A percentile compares a stretch with the other conserved stretches of the same genome.
Conservation (phyloP, 1,140 invertebrate species). For the Drosophila eugracilis region DNA sequence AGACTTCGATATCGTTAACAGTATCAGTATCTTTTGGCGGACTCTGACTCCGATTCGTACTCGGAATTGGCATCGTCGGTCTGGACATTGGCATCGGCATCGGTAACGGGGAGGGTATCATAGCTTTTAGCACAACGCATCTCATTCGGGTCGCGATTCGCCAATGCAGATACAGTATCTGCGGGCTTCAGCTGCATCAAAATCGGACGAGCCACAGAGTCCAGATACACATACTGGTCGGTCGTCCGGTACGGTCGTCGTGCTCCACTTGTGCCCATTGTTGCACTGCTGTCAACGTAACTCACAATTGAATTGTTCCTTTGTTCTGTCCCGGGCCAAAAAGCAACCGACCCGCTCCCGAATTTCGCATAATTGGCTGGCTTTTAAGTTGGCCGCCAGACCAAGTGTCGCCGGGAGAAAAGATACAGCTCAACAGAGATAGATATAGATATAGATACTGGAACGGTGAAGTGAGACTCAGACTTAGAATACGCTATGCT, state of each 20-base stretch:
- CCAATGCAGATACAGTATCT: constrained; percentile 10
- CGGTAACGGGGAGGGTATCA: background rate
- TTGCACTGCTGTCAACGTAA: constrained; percentile 73
- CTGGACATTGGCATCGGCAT: background rate
- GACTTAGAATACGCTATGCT: constrained; percentile 84
- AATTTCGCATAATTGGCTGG: constrained; percentile 69
- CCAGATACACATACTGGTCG: constrained; percentile 18
- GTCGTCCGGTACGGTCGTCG: constrained; percentile 19
- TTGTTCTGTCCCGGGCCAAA: constrained; percentile 40
- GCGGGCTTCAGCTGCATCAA: constrained; percentile 3
- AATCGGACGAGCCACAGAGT: background rate
- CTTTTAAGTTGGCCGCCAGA: constrained; percentile 62
- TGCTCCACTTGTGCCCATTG: constrained; percentile 74
- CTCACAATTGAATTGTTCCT: constrained; percentile 82
- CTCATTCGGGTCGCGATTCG: constrained; percentile 5
- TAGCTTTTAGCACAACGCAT: background rate
- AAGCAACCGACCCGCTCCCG: constrained; percentile 12
- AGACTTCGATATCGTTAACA: constrained; percentile 38
- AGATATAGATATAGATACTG: background rate
- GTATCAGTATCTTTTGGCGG: constrained; percentile 36
- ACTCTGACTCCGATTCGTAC: constrained; percentile 23
- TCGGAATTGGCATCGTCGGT: constrained; percentile 30
- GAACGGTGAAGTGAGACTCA: background rate
- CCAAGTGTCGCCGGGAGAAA: constrained; percentile 29
- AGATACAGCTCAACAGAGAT: background rate